A percentile compares a stretch with the other conserved stretches of the same genome.
phyloP scores from a whole-genome alignment of 2,113 vertebrate genomes.

The Ammodytes marinus region DNA sequence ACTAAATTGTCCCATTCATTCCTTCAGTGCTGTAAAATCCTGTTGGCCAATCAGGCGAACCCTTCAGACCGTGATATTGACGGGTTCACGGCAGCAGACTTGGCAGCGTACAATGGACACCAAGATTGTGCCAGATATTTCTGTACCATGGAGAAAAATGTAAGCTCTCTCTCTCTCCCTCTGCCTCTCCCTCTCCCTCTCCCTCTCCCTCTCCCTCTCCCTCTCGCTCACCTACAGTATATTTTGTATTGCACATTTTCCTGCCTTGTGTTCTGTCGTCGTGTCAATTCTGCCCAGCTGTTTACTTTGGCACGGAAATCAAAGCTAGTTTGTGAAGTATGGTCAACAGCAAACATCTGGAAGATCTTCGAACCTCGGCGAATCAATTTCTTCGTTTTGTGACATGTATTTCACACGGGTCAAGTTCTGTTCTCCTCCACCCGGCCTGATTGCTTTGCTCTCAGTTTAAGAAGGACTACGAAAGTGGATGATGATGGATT shows the following conservation, averaged over 20 bases:
- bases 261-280: slow-evolving; percentile 32
- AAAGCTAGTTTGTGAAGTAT: slow-evolving; percentile 35
- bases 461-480: slow-evolving; percentile 47
- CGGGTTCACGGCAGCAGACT: slow-evolving; percentile 85
- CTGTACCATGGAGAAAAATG: slow-evolving; percentile 76
- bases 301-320: slow-evolving; percentile 54
- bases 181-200: no score
- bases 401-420: slow-evolving; percentile 51
- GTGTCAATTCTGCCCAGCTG: slow-evolving; percentile 47
- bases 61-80: slow-evolving; percentile 84
- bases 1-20: background rate
- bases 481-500: slow-evolving; percentile 50
- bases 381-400: slow-evolving; percentile 62
- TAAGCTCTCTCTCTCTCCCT: slow-evolving; percentile 74
- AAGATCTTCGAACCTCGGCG: slow-evolving; percentile 46
- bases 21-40: slow-evolving; percentile 87
- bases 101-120: slow-evolving; percentile 90
- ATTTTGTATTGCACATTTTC: slow-evolving; percentile 14
- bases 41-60: slow-evolving; percentile 82
- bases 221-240: slow-evolving; percentile 2
- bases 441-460: slow-evolving; percentile 58
- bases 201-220: background rate
- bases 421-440: slow-evolving; percentile 43
- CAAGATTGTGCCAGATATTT: slow-evolving; percentile 86
- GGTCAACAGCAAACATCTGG: slow-evolving; percentile 70